Evolutionary conservation across 1,140 invertebrate genomes (phyloP), one percentile per base, ranked within the genome.

Genomic region (Scaptomyza hsui): DNA sequence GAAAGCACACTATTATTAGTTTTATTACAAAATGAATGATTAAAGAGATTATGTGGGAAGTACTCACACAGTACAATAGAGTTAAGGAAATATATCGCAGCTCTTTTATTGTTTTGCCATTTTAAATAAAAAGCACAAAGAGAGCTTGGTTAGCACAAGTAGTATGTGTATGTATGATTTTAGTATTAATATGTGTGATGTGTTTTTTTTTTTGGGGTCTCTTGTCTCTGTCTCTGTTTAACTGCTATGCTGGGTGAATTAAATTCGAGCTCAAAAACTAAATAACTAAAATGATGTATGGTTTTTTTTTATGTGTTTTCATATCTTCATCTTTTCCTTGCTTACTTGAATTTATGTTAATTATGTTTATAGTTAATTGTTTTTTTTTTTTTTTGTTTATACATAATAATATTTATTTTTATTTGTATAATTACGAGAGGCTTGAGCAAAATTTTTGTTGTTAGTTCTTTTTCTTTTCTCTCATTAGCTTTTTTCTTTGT

Each of bases 201-300:
- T 53, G 18, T 60, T 35, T 37, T 55, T 64, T 44, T 45, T 72
- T 35, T 29, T 21, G 26, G 60, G 37, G 60, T 70, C 15, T 63
- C 51, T 65, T 74, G 37, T 47, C 53, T 62, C 19, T 68, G 60
- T 72, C 57, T 77, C 41, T 56, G 61, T 62, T 56, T 75, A 62
- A 76, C 53, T 63, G 56, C 75, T 80, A 75, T 60, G 72, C 60
- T 73, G 77, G 73, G 55, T 86, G 81, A 88, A 88, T 86, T 86
- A 86, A 86, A 86, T 86, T 86, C 81, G 82, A 86, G 65, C 51
- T 77, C 55, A 57, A 63, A 32, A 70, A 81, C 44, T 77, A 86
- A 61, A 60, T 52, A 59, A 35, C 49, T 67, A 65, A 59, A 59
- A 52, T 42, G 45, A 63, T 51, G 42, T 62, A 19, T 56, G n/a